Base-by-base conservation (phyloP, 2,113 vertebrate species). In the Epinephelus moara region DNA sequence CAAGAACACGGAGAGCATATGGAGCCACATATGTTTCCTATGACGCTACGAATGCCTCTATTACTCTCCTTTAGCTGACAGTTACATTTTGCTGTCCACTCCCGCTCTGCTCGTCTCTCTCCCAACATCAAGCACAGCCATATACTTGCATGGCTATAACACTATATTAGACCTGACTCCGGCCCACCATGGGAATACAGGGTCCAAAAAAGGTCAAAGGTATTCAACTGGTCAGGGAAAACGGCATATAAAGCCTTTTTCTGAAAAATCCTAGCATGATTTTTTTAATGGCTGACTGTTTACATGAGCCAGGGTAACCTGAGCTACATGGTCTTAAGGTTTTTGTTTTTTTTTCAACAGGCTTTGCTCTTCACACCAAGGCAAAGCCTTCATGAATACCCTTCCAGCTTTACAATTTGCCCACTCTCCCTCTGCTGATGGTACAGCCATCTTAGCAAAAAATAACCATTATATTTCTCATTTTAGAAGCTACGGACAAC, bases 21-120 rank as follows among this genome's bases (percentile, higher is more conserved):
- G 94, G 94, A 92, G 84, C 87, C 91, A 93, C 94, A 95, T 94
- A 92, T 95, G 94, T 94, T 95, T 95, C 89, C 89, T 93, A 94
- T 95, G 95, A 94, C 87, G 89, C 89, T 88, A 70, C 82, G 89
- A 94, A 94, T 92, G 89, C 90, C 90, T 89, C 93, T 94, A 95
- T 96, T 94, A 95, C 93, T 94, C 94, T 94, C 87, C 88, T 92
- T 85, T 82, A 93, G 92, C 91, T 94, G 90, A 94, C 92, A 95
- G 94, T 91, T 92, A 94, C 86, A 86, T 94, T 93, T 88, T 80
- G 91, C 86, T 87, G 86, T 93, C 91, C 93, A 88, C 91, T 92
- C 89, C 85, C 73, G 75, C 81, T 86, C 85, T 76, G 87, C 82
- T 82, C 80, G 80, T 85, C 89, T 90, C 85, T 74, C 89, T 76